A percentile compares a stretch with the other conserved stretches of the same genome.
Evolutionary conservation across 2,113 vertebrate genomes (phyloP).

Genomic region (Osmerus mordax): DNA sequence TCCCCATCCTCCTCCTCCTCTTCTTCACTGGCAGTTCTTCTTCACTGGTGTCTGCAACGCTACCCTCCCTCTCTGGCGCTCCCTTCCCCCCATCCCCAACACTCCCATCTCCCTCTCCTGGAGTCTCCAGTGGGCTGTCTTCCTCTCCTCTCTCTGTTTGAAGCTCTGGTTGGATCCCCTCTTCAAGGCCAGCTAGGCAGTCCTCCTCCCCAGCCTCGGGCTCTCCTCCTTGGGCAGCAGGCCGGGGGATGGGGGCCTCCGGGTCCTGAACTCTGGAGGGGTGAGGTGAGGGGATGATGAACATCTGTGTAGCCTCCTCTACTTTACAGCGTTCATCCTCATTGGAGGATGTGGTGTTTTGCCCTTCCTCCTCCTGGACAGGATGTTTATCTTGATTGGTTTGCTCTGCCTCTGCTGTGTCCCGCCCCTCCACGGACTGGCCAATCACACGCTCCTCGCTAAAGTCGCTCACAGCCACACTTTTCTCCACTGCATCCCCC

Average conservation of each 20-base stretch:
- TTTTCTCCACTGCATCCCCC: conserved; percentile 10
- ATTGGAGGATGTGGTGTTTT: not conserved
- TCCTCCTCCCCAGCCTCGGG: not conserved
- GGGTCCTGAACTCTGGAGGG: not conserved
- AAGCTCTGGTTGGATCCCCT: not conserved
- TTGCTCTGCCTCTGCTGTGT: conserved; percentile 5
- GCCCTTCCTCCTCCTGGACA: not conserved
- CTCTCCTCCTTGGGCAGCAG: not conserved
- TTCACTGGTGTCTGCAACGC: not conserved
- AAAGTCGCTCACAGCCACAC: not conserved
- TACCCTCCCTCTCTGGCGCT: conserved; percentile 39
- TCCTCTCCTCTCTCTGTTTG: conserved; percentile 26
- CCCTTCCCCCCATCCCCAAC: not conserved
- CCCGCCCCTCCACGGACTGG: not conserved
- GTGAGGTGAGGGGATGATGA: not conserved
- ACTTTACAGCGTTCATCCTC: not conserved
- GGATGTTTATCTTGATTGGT: not conserved
- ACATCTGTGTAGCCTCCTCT: conserved; percentile 6
- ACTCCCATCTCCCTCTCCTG: not conserved
- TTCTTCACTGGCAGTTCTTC: not conserved
- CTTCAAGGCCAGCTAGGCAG: not conserved
- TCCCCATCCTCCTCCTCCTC: conserved; percentile 64
- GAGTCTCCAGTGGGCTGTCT: conserved; percentile 13
- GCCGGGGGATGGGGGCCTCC: not conserved
- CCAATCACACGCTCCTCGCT: not conserved